Conservation (phyloP, 2,888 invertebrate species). For the Podotricha telesiphe region DNA sequence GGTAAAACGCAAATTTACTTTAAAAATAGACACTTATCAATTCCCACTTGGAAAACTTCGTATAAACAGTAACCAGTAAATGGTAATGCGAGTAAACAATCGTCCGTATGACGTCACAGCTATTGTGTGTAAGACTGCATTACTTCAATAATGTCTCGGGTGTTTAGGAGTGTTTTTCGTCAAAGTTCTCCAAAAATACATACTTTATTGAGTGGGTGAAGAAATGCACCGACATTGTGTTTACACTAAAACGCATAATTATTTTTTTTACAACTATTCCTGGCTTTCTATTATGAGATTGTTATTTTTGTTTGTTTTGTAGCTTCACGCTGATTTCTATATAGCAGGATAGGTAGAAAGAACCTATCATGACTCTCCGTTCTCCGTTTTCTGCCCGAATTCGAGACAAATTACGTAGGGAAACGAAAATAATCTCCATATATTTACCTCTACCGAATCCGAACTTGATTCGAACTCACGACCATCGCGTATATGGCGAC, state of each 20-base stretch:
- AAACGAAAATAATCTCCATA: too few species aligned
- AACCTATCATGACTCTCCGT: too few species aligned
- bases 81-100: conserved; percentile 40
- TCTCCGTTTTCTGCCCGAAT: too few species aligned
- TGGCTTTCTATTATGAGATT: background rate
- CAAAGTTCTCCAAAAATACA: conserved; percentile 1
- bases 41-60: conserved; percentile 12
- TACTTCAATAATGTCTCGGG: conserved; percentile 28
- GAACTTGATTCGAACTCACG: too few species aligned
- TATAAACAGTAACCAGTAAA: conserved; percentile 29
- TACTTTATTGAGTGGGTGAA: conserved; percentile 14
- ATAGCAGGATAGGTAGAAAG: too few species aligned
- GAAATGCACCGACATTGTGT: conserved; percentile 10
- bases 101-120: conserved; percentile 35
- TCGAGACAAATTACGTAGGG: too few species aligned
- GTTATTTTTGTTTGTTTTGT: background rate
- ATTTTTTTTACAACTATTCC: background rate
- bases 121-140: conserved; percentile 36
- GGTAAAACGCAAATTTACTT: background rate
- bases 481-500: too few species aligned
- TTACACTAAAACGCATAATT: background rate
- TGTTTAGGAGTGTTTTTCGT: conserved; percentile 27
- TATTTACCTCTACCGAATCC: too few species aligned
- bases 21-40: conserved; percentile 19
- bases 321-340: too few species aligned